Evolutionary conservation across 2,113 vertebrate genomes (phyloP), one percentile per base, ranked within the genome.

Genomic region (Zosterops japonicus): DNA sequence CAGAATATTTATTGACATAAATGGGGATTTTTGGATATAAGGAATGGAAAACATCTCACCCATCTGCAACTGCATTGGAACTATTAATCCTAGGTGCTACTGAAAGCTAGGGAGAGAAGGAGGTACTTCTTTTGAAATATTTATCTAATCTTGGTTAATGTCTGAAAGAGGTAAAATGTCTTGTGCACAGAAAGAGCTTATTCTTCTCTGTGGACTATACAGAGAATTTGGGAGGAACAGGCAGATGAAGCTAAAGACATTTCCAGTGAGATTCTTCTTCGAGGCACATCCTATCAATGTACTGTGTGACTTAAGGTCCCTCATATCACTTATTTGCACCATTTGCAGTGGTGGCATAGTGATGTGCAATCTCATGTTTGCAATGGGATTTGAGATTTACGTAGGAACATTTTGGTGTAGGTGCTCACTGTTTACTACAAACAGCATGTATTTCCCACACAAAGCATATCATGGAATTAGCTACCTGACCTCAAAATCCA

Each of bases 401-500:
- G 28, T 25, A 71, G 86, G 68, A 90, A 81, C 59, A 81, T 77
- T 94, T 39, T 59, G 78, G 47, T 33, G 46, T 46, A 86, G 88
- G 56, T 86, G 56, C 60, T 78, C 55, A 14, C 20, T 42, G 33
- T 76, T 93, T 77, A 80, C 64, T 42, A 52, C 52, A 81, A 94
- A 49, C 21, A 81, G 56, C 69, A 52, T 1, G 5, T 56, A 85
- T 60, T 90, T 92, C 85, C 79, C 56, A 71, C 83, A 71, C 35
- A 93, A 93, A 88, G 57, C 21, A 31, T n/a, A 39, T 35, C 9
- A 77, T 8, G 81, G 82, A 90, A 77, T 83, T 68, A 89, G 69
- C 76, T 82, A 71, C 61, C 50, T 71, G 52, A 96, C 64, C 76
- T 94, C 77, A 92, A 91, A 94, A 95, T 74, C 69, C 76, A 83